Evolutionary conservation across 1,140 invertebrate genomes (phyloP).

Genomic region (Brachionus calyciflorus): DNA sequence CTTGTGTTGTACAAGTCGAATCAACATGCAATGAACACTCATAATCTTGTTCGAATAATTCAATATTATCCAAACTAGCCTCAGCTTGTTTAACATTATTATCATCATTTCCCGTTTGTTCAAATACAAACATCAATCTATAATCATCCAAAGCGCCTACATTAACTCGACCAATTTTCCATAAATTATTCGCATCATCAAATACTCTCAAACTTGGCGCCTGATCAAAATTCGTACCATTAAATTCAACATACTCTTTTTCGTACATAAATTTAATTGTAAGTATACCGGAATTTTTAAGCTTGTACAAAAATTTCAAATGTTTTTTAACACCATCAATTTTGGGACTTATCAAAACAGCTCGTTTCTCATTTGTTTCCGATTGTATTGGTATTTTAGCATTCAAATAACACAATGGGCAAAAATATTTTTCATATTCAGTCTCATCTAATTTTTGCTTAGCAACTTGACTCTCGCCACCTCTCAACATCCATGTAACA

Average conservation of each 20-base stretch:
- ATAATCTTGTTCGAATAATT: constrained; percentile 39
- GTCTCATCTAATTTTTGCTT: not conserved
- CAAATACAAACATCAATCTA: constrained; percentile 17
- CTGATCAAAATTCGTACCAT: not conserved
- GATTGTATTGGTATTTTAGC: constrained; percentile 11
- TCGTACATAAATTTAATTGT: not conserved
- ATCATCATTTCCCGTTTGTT: not conserved
- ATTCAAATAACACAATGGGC: not conserved
- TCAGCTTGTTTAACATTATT: not conserved
- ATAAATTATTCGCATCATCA: not conserved
- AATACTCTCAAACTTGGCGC: not conserved
- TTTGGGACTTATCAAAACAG: constrained; percentile 27
- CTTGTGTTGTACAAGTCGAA: not conserved
- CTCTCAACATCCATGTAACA: not conserved
- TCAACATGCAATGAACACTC: constrained; percentile 15
- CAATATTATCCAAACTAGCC: constrained; percentile 38
- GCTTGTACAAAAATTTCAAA: constrained; percentile 23
- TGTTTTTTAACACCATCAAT: not conserved
- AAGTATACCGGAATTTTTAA: not conserved
- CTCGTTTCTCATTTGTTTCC: not conserved
- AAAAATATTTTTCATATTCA: constrained; percentile 16
- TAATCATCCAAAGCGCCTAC: not conserved
- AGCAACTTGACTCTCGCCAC: not conserved
- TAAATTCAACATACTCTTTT: constrained; percentile 25
- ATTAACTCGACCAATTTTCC: not conserved